A percentile compares a stretch with the other conserved stretches of the same genome.
Evolutionary conservation across 2,888 invertebrate genomes (phyloP).

Genomic region (Galerucella nymphaeae): DNA sequence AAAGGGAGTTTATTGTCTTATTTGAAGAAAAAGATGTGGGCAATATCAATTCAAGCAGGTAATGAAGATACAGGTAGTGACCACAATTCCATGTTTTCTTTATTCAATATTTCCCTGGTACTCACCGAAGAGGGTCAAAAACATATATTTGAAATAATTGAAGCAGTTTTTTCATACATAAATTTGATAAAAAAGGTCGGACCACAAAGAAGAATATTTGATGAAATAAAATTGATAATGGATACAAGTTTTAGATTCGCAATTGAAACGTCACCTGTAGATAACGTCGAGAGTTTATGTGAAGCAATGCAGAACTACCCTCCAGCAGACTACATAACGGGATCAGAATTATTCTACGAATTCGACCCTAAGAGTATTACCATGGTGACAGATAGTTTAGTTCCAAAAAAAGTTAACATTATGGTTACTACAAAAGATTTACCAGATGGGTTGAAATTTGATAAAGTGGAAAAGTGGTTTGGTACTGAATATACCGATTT

Average conservation of each 20-base stretch:
- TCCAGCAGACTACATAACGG: constrained; percentile 82
- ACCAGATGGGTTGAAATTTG: constrained; percentile 66
- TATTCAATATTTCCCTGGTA: constrained; percentile 78
- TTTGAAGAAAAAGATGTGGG: constrained; percentile 68
- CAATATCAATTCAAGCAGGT: constrained; percentile 12
- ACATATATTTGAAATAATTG: constrained; percentile 78
- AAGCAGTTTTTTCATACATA: constrained; percentile 83
- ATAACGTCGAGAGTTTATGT: constrained; percentile 81
- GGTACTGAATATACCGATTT: constrained; percentile 78
- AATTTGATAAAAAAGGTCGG: constrained; percentile 76
- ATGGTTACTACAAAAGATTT: constrained; percentile 76
- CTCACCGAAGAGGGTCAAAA: constrained; percentile 83
- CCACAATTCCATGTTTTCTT: constrained; percentile 80
- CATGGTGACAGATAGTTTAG: constrained; percentile 71
- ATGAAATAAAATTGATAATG: constrained; percentile 80
- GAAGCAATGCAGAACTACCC: constrained; percentile 85
- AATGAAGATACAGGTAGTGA: constrained; percentile 80
- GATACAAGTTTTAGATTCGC: constrained; percentile 79
- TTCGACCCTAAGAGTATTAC: constrained; percentile 78
- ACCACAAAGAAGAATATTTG: constrained; percentile 76
- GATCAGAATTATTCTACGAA: constrained; percentile 78
- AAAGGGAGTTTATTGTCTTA: constrained; percentile 84
- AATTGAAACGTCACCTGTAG: constrained; percentile 77
- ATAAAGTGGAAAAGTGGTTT: constrained; percentile 84
- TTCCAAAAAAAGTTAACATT: constrained; percentile 76